Conservation (phyloP, 2,797 vertebrate species). For the Microhierax caerulescens region DNA sequence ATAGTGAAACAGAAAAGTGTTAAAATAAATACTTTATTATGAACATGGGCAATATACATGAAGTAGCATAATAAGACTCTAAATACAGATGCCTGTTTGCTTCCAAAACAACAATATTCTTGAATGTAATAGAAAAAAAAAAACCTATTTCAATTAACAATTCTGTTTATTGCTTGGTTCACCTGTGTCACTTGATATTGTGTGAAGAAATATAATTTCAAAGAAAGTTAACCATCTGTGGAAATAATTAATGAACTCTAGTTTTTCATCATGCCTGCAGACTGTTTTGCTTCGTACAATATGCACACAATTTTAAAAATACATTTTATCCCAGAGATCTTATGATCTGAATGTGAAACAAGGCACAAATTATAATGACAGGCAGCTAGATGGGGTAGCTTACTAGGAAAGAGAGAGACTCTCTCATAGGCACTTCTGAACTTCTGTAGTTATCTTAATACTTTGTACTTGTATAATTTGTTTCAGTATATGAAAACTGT, state of each 20-base stretch:
- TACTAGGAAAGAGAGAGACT: background rate
- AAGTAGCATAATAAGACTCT: background rate
- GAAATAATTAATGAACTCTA: background rate
- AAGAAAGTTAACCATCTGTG: background rate
- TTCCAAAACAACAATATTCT: background rate
- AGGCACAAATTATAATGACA: background rate
- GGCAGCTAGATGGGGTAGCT: background rate
- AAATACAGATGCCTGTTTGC: background rate
- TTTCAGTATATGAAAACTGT: background rate
- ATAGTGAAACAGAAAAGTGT: background rate
- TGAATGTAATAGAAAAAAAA: background rate
- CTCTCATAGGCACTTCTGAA: background rate
- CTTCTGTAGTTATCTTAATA: background rate
- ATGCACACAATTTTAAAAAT: background rate
- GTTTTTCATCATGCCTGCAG: background rate
- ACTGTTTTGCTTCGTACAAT: background rate
- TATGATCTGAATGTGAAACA: background rate
- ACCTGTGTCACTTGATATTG: background rate
- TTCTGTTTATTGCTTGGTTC: background rate
- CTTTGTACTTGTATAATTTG: background rate
- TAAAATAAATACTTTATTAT: background rate
- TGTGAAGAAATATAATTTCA: background rate
- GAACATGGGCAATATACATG: background rate
- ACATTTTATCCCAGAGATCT: background rate
- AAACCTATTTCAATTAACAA: background rate